Percentiles rank a stretch among this genome's conserved stretches.
Conservation (phyloP, 2,113 vertebrate species). For the Microcebus griseorufus region DNA sequence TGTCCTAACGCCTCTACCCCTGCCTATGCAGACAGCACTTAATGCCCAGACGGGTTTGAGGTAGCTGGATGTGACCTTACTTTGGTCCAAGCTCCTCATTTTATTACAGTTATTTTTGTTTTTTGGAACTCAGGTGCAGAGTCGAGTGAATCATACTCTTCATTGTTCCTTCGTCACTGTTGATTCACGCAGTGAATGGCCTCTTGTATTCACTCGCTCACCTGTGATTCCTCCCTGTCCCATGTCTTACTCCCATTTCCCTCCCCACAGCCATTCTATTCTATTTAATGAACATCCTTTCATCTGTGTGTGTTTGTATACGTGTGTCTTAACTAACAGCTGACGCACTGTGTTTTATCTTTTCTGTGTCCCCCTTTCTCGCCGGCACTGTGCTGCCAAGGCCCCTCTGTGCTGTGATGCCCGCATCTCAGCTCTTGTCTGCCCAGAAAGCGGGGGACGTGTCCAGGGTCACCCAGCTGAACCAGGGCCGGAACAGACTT, state of each 20-base stretch:
- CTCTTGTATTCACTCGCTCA: background rate
- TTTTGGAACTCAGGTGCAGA: background rate
- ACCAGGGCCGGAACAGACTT: background rate
- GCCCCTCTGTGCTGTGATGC: background rate
- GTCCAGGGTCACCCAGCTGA: background rate
- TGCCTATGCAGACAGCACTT: background rate
- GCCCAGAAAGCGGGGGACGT: background rate
- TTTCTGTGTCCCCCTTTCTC: background rate
- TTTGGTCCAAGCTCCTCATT: background rate
- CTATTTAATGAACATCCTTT: background rate
- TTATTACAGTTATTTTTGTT: background rate
- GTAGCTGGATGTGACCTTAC: background rate
- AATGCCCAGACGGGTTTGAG: background rate
- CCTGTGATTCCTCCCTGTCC: background rate
- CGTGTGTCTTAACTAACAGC: background rate
- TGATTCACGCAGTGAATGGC: background rate
- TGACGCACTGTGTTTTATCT: background rate
- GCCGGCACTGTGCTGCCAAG: background rate
- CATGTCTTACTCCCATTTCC: background rate
- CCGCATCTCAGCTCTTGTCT: background rate
- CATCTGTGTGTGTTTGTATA: background rate
- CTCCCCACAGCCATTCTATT: background rate
- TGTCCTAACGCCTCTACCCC: rapidly evolving
- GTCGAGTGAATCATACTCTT: background rate
- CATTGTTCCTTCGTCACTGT: background rate